Conservation (phyloP, 2,113 vertebrate species). For the Orthonyx spaldingii region DNA sequence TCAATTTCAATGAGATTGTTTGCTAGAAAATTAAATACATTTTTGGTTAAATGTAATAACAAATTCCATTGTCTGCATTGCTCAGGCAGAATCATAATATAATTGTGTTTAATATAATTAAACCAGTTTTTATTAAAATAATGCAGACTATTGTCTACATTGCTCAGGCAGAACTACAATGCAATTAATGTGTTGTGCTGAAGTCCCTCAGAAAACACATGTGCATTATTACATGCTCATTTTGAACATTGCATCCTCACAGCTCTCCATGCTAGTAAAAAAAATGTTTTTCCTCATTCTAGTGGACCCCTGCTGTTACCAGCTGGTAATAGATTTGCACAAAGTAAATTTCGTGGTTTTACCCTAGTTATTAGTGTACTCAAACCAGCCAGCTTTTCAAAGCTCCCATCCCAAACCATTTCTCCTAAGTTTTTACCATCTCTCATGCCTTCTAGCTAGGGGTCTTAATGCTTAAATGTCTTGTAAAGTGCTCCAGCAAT, state of each 20-base stretch:
- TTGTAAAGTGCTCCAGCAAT: neutral
- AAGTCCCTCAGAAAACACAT: constrained; percentile 10
- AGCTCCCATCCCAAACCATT: neutral
- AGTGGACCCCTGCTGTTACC: neutral
- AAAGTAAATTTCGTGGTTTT: neutral
- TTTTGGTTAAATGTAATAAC: constrained; percentile 65
- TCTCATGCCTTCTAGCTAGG: neutral
- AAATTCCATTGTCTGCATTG: constrained; percentile 56
- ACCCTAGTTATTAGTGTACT: neutral
- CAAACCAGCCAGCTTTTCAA: neutral
- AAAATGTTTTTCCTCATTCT: neutral
- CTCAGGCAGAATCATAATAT: constrained; percentile 56
- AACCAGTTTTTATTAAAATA: constrained; percentile 57
- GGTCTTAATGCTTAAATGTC: neutral
- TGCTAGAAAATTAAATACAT: constrained; percentile 74
- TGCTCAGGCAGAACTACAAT: constrained; percentile 18
- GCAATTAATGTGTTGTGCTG: neutral
- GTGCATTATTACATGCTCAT: neutral
- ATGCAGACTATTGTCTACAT: constrained; percentile 36
- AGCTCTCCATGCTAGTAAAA: neutral
- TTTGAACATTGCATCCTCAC: neutral
- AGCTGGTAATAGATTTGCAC: neutral
- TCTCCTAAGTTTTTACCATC: neutral
- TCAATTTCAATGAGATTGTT: constrained; percentile 59
- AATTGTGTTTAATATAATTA: constrained; percentile 67